Conservation (phyloP, 2,113 vertebrate species). For the Labeo catla region DNA sequence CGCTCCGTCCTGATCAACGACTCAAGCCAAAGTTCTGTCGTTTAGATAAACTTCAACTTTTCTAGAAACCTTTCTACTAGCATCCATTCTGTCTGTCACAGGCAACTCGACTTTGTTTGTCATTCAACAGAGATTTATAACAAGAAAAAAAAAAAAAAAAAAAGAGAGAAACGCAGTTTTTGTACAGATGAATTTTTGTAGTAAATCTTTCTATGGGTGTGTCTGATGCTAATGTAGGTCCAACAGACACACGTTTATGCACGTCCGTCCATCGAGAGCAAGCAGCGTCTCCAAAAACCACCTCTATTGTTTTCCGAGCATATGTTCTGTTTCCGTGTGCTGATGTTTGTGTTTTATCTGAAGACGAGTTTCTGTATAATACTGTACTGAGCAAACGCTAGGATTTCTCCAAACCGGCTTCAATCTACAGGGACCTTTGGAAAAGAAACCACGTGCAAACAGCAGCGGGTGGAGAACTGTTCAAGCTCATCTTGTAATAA, state of each 20-base stretch:
- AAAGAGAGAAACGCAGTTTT: conserved; percentile 86
- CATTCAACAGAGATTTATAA: conserved; percentile 97
- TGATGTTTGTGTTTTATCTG: conserved; percentile 18
- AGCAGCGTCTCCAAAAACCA: conserved; percentile 2
- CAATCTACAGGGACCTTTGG: conserved; percentile 34
- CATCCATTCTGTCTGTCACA: conserved; percentile 45
- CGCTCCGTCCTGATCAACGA: neutral
- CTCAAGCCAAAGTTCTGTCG: conserved; percentile 73
- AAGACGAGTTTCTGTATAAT: conserved; percentile 22
- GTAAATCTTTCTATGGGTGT: conserved; percentile 88
- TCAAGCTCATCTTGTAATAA: conserved; percentile 43
- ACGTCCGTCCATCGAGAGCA: neutral
- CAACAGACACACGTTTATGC: neutral
- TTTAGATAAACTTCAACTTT: conserved; percentile 63
- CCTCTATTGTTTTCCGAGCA: neutral
- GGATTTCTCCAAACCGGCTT: conserved; percentile 19
- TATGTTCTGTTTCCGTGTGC: conserved; percentile 16
- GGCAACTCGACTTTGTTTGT: conserved; percentile 66
- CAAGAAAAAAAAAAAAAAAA: conserved; percentile 45
- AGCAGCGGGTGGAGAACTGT: conserved; percentile 3
- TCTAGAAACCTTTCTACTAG: conserved; percentile 59
- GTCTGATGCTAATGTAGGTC: conserved; percentile 16
- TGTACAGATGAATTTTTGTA: conserved; percentile 98
- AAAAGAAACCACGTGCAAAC: neutral
- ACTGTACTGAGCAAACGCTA: conserved; percentile 30